phyloP scores from a whole-genome alignment of 2,797 vertebrate species.

The Cossypha heuglini region DNA sequence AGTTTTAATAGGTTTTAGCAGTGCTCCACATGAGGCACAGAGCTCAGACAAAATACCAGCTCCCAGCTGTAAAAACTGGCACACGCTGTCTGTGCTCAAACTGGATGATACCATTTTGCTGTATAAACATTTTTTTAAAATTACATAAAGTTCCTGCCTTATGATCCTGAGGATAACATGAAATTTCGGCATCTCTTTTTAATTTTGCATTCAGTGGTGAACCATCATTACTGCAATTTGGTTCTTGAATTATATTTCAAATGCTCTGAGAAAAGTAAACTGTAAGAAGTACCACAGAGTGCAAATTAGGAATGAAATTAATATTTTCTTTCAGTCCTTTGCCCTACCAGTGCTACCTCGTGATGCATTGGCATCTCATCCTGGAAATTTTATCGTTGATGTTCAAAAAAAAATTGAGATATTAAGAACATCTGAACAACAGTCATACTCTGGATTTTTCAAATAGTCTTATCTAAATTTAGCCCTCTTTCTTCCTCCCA shows the following conservation, averaged over 20 bases:
- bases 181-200: not conserved
- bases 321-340: not conserved
- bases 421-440: not conserved
- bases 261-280: not conserved
- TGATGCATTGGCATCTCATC: not conserved
- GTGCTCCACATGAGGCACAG: not conserved
- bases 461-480: slow-evolving; percentile 43
- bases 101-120: not conserved
- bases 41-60: not conserved
- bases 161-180: not conserved
- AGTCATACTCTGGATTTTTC: not conserved
- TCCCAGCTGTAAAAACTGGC: not conserved
- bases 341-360: not conserved
- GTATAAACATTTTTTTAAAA: not conserved
- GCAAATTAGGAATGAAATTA: not conserved
- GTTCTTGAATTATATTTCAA: not conserved
- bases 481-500: slow-evolving; percentile 10
- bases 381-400: not conserved
- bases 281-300: not conserved
- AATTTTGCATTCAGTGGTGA: not conserved
- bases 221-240: not conserved
- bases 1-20: not conserved
- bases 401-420: not conserved
- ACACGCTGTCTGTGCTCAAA: fast-evolving
- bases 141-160: not conserved